Base-by-base conservation (phyloP, 2,797 vertebrate genomes). In the Tangara arthus region DNA sequence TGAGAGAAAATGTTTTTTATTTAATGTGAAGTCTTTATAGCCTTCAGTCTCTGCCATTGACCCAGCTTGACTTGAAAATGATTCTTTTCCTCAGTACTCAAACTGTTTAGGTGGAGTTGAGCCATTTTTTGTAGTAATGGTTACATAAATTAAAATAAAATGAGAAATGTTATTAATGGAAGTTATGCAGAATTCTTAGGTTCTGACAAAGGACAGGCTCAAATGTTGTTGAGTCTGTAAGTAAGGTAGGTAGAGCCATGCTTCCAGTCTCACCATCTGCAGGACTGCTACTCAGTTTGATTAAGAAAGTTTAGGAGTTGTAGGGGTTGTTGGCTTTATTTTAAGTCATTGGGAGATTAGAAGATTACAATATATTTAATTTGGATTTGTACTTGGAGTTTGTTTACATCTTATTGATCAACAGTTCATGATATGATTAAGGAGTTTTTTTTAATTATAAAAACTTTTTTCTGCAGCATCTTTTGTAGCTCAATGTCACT, bases 141-240 rank as follows among this genome's bases (percentile, higher is more conserved):
- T 41, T 88, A 34, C 78, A 64, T 90, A 86, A 93, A 90, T 85
- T 72, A 21, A 73, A 81, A 87, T 73, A 95, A 92, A 94, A 81
- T 80, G 85, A 85, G 80, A 83, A 84, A 73, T 84, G 47, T 76
- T 81, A 73, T 69, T 93, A 88, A 59, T 66, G 80, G 86, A 95
- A 93, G 68, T 89, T 93, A 75, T 52, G 53, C 73, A 57, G 66
- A 81, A 95, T 92, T 90, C 85, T 81, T 44, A 30, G 63, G 84
- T 95, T 55, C 42, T 81, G 91, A 92, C 89, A 91, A 55, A 93
- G 47, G 44, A 66, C 87, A 73, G 55, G 50, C 82, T 82, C 77
- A 34, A 83, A 72, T 92, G 82, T 95, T 95, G 72, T 92, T 91
- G 95, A 46, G 68, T 55, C 27, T 86, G 84, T 90, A 85, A 69